Percentiles rank a stretch among this genome's conserved stretches.
phyloP scores from a whole-genome alignment of 2,888 invertebrate genomes.

The Abscondita cerata region DNA sequence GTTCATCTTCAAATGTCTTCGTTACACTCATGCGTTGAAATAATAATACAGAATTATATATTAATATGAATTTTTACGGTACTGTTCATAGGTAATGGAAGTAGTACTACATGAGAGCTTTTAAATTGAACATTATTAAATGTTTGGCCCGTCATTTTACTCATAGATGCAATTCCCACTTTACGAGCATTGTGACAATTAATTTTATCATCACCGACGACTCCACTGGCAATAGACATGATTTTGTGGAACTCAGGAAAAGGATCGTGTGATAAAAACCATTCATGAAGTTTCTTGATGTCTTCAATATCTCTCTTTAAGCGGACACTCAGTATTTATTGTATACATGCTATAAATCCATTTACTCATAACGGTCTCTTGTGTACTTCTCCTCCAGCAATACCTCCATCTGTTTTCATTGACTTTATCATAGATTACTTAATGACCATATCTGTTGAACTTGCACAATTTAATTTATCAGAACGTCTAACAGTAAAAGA shows the following conservation, averaged over 20 bases:
- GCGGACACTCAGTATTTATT: constrained; percentile 44
- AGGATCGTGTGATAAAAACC: constrained; percentile 33
- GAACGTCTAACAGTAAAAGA: constrained; percentile 51
- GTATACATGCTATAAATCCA: too few relatives aligned
- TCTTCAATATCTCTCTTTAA: neutral
- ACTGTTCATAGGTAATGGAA: constrained; percentile 9
- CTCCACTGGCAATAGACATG: too few relatives aligned
- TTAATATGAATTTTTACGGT: too few relatives aligned
- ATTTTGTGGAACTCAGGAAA: constrained; percentile 22
- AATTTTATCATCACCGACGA: too few relatives aligned
- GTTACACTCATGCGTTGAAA: too few relatives aligned
- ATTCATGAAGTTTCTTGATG: neutral
- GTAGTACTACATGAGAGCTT: too few relatives aligned
- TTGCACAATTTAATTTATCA: constrained; percentile 54
- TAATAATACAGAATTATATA: constrained; percentile 24
- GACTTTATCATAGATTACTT: constrained; percentile 47
- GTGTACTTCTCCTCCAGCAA: constrained; percentile 53
- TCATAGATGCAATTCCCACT: too few relatives aligned
- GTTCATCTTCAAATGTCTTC: too few relatives aligned
- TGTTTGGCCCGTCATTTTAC: too few relatives aligned
- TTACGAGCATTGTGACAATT: too few relatives aligned
- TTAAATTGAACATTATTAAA: constrained; percentile 36
- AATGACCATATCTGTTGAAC: constrained; percentile 53
- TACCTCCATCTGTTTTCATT: constrained; percentile 54
- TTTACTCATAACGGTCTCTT: constrained; percentile 52